Base-by-base conservation (phyloP, 2,888 invertebrate species). In the Pasiphila rectangulata region DNA sequence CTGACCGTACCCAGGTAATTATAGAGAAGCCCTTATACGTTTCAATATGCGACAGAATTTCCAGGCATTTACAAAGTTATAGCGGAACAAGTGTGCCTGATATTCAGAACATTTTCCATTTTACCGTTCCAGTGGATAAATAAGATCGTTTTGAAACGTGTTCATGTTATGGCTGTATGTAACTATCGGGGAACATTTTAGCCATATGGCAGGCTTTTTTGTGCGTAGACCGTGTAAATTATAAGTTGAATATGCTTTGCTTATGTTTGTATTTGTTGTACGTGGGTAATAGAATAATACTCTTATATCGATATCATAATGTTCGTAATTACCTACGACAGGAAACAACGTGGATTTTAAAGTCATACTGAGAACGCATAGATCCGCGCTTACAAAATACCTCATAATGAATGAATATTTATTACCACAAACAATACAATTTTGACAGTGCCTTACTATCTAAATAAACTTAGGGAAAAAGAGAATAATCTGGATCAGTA, bases 61-160 rank as follows among this genome's bases (percentile, higher is more conserved):
- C 34, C 39, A 21, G 41, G 43, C 40, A 53, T 46, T 51, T 40
- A 43, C 40, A n/a, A 38, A 47, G 43, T 39, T 44, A 38, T 44
- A 48, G 52, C 48, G 41, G 35, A 48, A 48, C 52, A 48, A 52
- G 52, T 48, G 48, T 39, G 44, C 41, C 47, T 52, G 48, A 52
- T 52, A 52, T 52, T 48, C 48, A 41, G 40, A 41, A 34, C 37
- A 48, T 48, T 48, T 48, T 45, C 48, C 51, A 42, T 52, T 48
- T 48, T 42, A 41, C 45, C 47, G 48, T 48, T 47, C 34, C 48
- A 21, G 27, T 52, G 48, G 34, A 52, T 52, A 41, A 52, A 48
- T 52, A 52, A 45, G 48, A 48, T 42, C 48, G 51, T 47, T 52
- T 47, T 45, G 44, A 45, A 47, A 44, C 48, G 41, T 41, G 47